phyloP scores from a whole-genome alignment of 2,888 invertebrate species.

The Xylocampa areola region DNA sequence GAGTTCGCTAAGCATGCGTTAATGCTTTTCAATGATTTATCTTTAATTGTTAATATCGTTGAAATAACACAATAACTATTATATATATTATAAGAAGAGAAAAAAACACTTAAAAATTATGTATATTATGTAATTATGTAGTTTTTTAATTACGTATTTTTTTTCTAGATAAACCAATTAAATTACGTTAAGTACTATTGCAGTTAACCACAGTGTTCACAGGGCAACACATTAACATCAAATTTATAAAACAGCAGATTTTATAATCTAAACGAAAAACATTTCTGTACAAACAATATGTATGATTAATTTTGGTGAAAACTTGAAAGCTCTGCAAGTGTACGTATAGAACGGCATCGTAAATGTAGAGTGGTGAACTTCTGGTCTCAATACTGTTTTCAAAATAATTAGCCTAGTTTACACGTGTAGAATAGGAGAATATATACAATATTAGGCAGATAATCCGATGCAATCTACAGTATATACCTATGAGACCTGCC shows the following conservation, averaged over 20 bases:
- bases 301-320: slow-evolving; percentile 1
- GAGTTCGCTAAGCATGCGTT: too few species aligned
- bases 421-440: slow-evolving; percentile 15
- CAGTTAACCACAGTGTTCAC: slow-evolving; percentile 17
- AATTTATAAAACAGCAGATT: slow-evolving; percentile 10
- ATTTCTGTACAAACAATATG: slow-evolving; percentile 2
- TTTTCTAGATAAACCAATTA: slow-evolving; percentile 41
- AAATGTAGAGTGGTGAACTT: slow-evolving; percentile 11
- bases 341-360: too few species aligned
- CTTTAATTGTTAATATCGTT: too few species aligned
- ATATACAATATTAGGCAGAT: too few species aligned
- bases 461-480: too few species aligned
- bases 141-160: slow-evolving; percentile 31
- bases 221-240: slow-evolving; percentile 27
- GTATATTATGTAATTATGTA: slow-evolving; percentile 52
- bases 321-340: not conserved
- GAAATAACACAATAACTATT: too few species aligned
- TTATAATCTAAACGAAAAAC: slow-evolving; percentile 6
- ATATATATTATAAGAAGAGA: not conserved
- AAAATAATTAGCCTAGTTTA: slow-evolving; percentile 11
- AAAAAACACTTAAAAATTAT: slow-evolving; percentile 32
- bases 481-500: too few species aligned
- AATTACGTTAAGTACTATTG: slow-evolving; percentile 39
- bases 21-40: too few species aligned
- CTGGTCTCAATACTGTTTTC: not conserved